Percentiles rank a stretch among this genome's conserved stretches.
Conservation (phyloP, 2,888 invertebrate species). For the Patella caerulea region DNA sequence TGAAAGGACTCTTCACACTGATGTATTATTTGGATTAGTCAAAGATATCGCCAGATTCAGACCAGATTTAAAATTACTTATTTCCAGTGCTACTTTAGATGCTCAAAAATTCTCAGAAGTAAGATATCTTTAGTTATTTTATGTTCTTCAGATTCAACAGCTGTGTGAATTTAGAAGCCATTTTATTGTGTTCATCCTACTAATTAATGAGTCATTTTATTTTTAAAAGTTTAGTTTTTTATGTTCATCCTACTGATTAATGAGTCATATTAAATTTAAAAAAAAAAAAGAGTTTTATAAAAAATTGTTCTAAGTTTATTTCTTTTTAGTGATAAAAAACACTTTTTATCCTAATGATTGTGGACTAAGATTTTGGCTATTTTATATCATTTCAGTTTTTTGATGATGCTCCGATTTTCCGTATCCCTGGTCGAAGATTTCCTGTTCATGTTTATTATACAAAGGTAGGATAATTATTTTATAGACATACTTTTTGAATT, state of each 20-base stretch:
- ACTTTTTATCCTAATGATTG: no score
- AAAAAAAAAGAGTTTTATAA: no score
- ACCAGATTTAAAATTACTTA: slow-evolving; percentile 93
- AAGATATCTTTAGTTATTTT: not conserved
- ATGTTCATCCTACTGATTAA: no score
- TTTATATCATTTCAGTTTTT: slow-evolving; percentile 79
- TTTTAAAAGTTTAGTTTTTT: no score
- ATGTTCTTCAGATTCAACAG: no score
- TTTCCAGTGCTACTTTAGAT: slow-evolving; percentile 98
- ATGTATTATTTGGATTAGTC: slow-evolving; percentile 96
- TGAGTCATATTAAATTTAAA: no score
- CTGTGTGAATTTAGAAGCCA: no score
- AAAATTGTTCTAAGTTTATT: no score
- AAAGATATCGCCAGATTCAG: slow-evolving; percentile 91
- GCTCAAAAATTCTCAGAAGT: slow-evolving; percentile 94
- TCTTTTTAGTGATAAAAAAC: no score
- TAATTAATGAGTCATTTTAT: no score
- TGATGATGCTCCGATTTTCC: slow-evolving; percentile 97
- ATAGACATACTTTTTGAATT: not conserved
- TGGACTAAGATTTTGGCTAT: slow-evolving; percentile 5
- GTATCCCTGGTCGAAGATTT: slow-evolving; percentile 96
- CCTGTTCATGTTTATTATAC: slow-evolving; percentile 99
- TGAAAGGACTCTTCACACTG: slow-evolving; percentile 97
- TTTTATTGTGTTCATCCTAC: no score
- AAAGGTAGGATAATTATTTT: slow-evolving; percentile 74